These are phyloP conservation scores for Eleutherodactylus coqui DNA, from an alignment of 2,797 vertebrate genomes.

Conservation along the genomic window DNA sequence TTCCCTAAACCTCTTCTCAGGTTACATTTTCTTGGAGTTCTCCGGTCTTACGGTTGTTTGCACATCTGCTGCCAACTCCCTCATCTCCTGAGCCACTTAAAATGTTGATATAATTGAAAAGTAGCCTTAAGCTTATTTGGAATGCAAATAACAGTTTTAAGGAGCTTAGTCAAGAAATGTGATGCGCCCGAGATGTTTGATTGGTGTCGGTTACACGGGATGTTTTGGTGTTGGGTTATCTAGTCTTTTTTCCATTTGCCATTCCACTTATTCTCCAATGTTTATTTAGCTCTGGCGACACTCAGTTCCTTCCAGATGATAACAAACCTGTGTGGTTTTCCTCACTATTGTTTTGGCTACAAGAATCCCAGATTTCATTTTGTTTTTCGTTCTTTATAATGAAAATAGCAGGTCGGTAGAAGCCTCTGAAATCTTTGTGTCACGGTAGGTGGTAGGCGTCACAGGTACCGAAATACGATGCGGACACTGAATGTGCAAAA, in stretches of 20 bases:
- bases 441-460: too few relatives aligned
- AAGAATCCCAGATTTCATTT: neutral
- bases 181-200: constrained; percentile 29
- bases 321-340: constrained; percentile 20
- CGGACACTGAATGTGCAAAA: too few relatives aligned
- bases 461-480: too few relatives aligned
- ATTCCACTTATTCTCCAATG: neutral
- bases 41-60: constrained; percentile 29
- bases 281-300: constrained; percentile 36
- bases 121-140: constrained; percentile 36
- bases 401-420: neutral
- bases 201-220: constrained; percentile 42
- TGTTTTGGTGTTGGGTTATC: constrained; percentile 52
- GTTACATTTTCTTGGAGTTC: constrained; percentile 36
- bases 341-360: neutral
- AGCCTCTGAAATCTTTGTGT: too few relatives aligned
- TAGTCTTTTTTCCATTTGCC: constrained; percentile 38
- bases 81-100: constrained; percentile 28
- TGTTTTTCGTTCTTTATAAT: neutral
- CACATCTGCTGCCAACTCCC: constrained; percentile 8
- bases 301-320: constrained; percentile 4
- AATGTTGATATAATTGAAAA: constrained; percentile 51
- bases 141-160: constrained; percentile 51
- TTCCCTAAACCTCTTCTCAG: constrained; percentile 14
- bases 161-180: constrained; percentile 40